Conservation (phyloP, 2,113 vertebrate species). For the Saguinus imperator region DNA sequence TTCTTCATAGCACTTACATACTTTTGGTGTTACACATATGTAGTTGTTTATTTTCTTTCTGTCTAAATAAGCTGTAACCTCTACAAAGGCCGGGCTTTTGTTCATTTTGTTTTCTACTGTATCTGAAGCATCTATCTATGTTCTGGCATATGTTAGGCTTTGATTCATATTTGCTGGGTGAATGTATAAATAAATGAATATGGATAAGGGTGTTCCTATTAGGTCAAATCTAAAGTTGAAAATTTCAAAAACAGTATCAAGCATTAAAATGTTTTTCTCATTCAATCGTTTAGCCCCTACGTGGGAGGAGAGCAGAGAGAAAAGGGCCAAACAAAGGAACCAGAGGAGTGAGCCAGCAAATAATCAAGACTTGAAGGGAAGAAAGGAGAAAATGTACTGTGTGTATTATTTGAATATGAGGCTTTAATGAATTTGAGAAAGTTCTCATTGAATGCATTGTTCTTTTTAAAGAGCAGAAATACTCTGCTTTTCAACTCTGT, state of each 20-base stretch:
- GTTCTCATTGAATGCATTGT: background rate
- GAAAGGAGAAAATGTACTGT: background rate
- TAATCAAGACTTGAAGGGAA: background rate
- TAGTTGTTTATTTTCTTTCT: background rate
- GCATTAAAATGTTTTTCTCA: background rate
- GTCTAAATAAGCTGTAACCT: background rate
- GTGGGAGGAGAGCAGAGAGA: background rate
- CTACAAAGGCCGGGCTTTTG: background rate
- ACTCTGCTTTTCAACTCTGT: background rate
- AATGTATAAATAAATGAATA: background rate
- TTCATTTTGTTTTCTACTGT: background rate
- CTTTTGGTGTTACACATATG: background rate
- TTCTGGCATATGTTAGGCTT: background rate
- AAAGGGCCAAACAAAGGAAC: background rate
- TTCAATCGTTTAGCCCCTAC: background rate
- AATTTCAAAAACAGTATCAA: background rate
- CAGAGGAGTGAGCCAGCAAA: background rate
- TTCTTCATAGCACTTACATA: background rate
- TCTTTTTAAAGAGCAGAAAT: slow-evolving; percentile 4
- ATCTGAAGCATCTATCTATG: background rate
- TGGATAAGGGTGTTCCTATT: background rate
- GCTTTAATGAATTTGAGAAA: background rate
- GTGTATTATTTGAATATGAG: background rate
- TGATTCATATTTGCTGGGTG: background rate
- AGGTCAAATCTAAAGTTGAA: background rate